phyloP scores from a whole-genome alignment of 2,113 vertebrate species.

The Callipepla californica region DNA sequence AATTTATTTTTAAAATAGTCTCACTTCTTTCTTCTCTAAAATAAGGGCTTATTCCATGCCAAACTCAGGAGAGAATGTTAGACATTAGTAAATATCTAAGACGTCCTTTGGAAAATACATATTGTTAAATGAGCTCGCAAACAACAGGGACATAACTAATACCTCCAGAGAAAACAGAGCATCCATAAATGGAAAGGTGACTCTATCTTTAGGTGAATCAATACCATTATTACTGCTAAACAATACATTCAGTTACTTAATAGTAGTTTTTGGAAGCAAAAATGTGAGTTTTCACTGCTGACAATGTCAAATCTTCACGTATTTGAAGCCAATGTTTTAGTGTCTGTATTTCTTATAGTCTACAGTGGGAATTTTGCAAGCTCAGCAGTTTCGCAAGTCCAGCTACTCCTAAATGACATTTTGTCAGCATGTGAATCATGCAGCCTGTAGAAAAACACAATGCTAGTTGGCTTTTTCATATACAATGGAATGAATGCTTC shows the following conservation, averaged over 20 bases:
- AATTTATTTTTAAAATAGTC: neutral
- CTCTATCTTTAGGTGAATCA: neutral
- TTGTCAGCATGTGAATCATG: neutral
- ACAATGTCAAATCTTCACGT: neutral
- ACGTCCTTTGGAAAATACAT: neutral
- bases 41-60: neutral
- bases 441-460: neutral
- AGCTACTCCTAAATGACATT: neutral
- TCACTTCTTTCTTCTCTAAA: slow-evolving; percentile 27
- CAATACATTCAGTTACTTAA: neutral
- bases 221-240: neutral
- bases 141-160: neutral
- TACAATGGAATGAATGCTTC: neutral
- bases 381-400: neutral
- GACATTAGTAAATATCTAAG: neutral
- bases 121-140: neutral
- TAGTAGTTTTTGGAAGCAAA: neutral
- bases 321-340: neutral
- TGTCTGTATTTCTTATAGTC: neutral
- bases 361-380: neutral
- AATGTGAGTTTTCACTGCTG: neutral
- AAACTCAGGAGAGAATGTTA: neutral
- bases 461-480: neutral
- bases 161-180: neutral
- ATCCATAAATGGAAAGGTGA: neutral